These are phyloP conservation scores for Agriotes lineatus DNA, from an alignment of 2,888 invertebrate species.

Conservation along the genomic window DNA sequence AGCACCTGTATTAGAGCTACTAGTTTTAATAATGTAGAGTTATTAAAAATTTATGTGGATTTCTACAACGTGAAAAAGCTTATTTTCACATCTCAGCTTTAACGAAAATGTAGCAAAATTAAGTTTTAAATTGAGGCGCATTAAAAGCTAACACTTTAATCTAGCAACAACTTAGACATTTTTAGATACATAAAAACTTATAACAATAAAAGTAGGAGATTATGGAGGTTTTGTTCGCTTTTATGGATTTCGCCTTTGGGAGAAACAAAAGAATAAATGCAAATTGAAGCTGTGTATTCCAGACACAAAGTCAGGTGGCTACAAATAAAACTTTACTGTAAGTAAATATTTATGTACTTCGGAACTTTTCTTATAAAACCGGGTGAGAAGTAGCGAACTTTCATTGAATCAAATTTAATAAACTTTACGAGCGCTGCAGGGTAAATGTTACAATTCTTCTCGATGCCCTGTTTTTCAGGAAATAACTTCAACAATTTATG, in stretches of 20 bases:
- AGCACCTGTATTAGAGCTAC: no score
- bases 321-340: conserved; percentile 35
- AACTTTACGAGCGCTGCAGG: conserved; percentile 31
- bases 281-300: conserved; percentile 27
- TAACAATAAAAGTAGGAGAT: no score
- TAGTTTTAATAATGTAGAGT: no score
- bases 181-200: no score
- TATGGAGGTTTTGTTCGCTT: neutral
- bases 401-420: conserved; percentile 42
- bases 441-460: conserved; percentile 24
- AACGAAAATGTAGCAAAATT: no score
- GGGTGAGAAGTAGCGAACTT: conserved; percentile 33
- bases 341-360: conserved; percentile 43
- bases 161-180: no score
- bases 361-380: conserved; percentile 39
- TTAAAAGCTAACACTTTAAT: no score
- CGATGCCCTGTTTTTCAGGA: conserved; percentile 8
- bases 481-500: neutral
- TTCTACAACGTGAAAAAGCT: no score
- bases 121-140: no score
- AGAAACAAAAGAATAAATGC: conserved; percentile 10
- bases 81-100: no score
- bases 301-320: conserved; percentile 27
- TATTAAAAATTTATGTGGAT: no score
- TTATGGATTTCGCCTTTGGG: neutral